A percentile compares a stretch with the other conserved stretches of the same genome.
These are phyloP conservation scores for Mormyrus hasselquistii DNA, from an alignment of 2,797 vertebrate genomes.

Conservation along the genomic window DNA sequence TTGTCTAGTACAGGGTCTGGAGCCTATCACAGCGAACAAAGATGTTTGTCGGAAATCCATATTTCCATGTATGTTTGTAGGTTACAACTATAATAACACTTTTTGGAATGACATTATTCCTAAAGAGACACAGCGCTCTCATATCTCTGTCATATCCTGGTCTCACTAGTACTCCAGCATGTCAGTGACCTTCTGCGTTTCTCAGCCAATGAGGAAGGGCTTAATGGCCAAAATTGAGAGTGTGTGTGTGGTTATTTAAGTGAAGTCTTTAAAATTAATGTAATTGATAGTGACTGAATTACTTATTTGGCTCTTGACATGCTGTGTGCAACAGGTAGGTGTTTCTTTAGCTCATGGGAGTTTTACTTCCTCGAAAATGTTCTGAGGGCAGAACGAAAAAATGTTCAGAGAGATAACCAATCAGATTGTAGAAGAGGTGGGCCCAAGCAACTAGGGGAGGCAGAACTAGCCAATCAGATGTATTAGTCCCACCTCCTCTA, in stretches of 20 bases:
- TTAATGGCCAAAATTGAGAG: neutral
- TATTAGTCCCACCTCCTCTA: neutral
- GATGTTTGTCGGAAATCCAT: neutral
- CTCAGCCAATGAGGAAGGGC: neutral
- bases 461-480: neutral
- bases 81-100: neutral
- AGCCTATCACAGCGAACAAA: neutral
- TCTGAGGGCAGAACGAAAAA: neutral
- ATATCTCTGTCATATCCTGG: neutral
- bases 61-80: neutral
- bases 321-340: neutral
- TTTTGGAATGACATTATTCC: neutral
- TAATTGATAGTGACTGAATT: neutral
- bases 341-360: neutral
- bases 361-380: neutral
- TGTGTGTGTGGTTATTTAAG: neutral
- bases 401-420: neutral
- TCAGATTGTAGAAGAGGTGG: neutral
- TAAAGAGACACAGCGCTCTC: neutral
- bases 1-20: neutral
- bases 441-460: neutral
- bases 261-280: neutral
- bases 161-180: neutral
- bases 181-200: neutral
- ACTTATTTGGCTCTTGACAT: neutral